A percentile compares a stretch with the other conserved stretches of the same genome.
Conservation (phyloP, 1,140 invertebrate genomes). For the Lysiphlebus fabarum region DNA sequence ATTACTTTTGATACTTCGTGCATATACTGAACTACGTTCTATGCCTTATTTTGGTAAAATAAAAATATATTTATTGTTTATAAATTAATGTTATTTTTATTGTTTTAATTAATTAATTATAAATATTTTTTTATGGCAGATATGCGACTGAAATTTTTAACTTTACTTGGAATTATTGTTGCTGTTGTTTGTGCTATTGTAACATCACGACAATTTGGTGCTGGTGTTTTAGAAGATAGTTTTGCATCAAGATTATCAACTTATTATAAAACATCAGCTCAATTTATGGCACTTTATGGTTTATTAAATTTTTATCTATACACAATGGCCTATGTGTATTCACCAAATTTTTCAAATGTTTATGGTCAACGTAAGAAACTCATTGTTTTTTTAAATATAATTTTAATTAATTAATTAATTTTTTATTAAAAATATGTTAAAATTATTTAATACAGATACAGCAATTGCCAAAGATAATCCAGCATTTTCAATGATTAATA, state of each 20-base stretch:
- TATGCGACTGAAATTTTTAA: constrained; percentile 87
- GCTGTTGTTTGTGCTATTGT: constrained; percentile 74
- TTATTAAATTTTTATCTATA: constrained; percentile 92
- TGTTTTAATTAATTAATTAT: constrained; percentile 6
- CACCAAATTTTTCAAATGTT: constrained; percentile 74
- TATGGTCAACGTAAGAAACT: constrained; percentile 70
- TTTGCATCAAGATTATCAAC: constrained; percentile 85
- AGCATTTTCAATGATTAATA: constrained; percentile 94
- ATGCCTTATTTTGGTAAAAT: constrained; percentile 94
- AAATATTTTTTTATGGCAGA: constrained; percentile 60
- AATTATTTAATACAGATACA: constrained; percentile 63
- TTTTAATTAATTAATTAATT: background rate
- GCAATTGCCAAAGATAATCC: constrained; percentile 95
- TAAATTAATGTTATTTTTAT: constrained; percentile 18
- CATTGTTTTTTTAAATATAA: constrained; percentile 1
- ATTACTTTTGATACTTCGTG: constrained; percentile 77
- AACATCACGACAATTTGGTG: constrained; percentile 79
- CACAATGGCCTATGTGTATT: constrained; percentile 92
- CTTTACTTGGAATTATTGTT: constrained; percentile 80
- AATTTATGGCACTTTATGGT: constrained; percentile 95
- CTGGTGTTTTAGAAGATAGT: constrained; percentile 87
- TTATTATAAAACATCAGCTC: constrained; percentile 84
- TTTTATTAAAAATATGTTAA: no score
- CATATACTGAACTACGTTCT: constrained; percentile 89
- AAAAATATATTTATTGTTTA: constrained; percentile 19